Percentiles rank a stretch among this genome's conserved stretches.
Evolutionary conservation across 2,888 invertebrate species (phyloP).

Genomic region (Agrypnus murinus): DNA sequence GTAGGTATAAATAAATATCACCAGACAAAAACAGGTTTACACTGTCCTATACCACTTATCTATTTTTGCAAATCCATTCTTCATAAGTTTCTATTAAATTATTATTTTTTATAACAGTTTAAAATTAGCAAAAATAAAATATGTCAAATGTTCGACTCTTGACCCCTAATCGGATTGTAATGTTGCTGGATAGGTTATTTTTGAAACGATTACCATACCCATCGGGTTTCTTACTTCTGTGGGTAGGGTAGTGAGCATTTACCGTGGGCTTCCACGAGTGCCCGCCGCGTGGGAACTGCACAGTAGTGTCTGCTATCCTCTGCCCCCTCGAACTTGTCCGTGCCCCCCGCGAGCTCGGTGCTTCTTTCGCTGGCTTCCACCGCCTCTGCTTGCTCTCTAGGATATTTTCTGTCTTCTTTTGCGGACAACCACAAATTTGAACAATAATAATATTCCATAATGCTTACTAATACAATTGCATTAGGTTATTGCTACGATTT

Average conservation of each 20-base stretch:
- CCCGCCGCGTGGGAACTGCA: constrained; percentile 78
- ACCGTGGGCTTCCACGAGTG: constrained; percentile 71
- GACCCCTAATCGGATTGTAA: constrained; percentile 21
- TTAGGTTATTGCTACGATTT: too few relatives aligned
- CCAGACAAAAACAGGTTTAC: too few relatives aligned
- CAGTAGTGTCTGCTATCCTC: constrained; percentile 74
- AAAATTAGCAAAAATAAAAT: not conserved
- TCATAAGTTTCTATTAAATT: too few relatives aligned
- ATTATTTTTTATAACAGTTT: too few relatives aligned
- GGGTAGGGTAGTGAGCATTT: constrained; percentile 62
- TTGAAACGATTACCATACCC: constrained; percentile 23
- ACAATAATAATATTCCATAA: too few relatives aligned
- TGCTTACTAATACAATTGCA: too few relatives aligned
- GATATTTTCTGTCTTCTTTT: too few relatives aligned
- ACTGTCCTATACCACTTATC: too few relatives aligned
- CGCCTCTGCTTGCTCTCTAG: constrained; percentile 46
- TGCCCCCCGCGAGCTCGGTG: constrained; percentile 64
- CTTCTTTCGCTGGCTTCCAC: constrained; percentile 64
- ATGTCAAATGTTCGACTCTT: constrained; percentile 9
- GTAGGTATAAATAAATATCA: too few relatives aligned
- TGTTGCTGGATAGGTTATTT: constrained; percentile 8
- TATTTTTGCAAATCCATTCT: too few relatives aligned
- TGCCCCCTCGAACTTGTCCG: constrained; percentile 64
- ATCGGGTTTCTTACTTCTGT: constrained; percentile 49
- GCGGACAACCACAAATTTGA: too few relatives aligned